These are phyloP conservation scores for Hucho hucho DNA, from an alignment of 2,113 vertebrate species.

Conservation along the genomic window DNA sequence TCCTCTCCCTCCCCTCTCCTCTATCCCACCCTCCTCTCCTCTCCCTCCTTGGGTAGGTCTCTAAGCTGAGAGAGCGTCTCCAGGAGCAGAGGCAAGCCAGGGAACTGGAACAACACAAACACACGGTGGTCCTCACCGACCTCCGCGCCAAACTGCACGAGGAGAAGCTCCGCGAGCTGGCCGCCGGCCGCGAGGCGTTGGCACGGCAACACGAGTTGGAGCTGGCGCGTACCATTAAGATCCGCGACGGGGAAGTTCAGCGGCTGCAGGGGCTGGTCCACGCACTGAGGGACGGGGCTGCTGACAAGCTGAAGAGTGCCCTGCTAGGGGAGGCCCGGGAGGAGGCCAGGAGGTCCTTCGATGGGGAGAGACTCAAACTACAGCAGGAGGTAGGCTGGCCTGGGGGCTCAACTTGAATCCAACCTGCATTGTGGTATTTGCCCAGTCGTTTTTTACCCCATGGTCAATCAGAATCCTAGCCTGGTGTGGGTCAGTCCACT, in stretches of 20 bases:
- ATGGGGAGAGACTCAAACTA: conserved; percentile 84
- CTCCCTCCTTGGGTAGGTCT: conserved; percentile 63
- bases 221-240: conserved; percentile 84
- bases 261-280: conserved; percentile 89
- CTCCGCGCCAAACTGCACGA: conserved; percentile 94
- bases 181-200: conserved; percentile 80
- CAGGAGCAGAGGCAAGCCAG: conserved; percentile 91
- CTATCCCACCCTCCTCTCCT: background rate
- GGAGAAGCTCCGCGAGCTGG: conserved; percentile 91
- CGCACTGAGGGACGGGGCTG: conserved; percentile 87
- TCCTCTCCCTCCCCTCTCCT: background rate
- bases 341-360: conserved; percentile 87
- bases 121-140: conserved; percentile 88
- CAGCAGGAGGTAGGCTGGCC: conserved; percentile 78
- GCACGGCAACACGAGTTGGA: conserved; percentile 92
- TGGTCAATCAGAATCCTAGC: no score
- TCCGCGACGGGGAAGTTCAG: conserved; percentile 89
- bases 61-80: conserved; percentile 90
- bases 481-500: no score
- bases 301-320: conserved; percentile 90
- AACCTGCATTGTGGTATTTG: no score
- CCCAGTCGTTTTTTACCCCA: no score
- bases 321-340: conserved; percentile 88
- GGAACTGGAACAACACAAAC: conserved; percentile 94
- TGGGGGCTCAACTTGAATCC: no score